Conservation (phyloP, 2,888 invertebrate genomes). For the Syrphus vitripennis region DNA sequence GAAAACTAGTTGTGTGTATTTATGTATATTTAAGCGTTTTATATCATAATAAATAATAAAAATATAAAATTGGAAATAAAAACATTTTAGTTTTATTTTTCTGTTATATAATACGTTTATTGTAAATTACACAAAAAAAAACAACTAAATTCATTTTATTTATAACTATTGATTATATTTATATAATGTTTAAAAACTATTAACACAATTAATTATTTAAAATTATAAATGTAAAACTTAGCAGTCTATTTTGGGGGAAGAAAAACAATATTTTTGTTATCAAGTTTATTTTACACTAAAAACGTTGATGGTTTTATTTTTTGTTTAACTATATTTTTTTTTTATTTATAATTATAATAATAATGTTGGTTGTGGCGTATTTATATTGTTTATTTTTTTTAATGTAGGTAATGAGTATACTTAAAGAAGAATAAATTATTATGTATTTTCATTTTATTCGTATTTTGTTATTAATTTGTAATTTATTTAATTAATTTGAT, state of each 20-base stretch:
- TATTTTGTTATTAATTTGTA: slow-evolving; percentile 40
- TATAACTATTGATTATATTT: slow-evolving; percentile 32
- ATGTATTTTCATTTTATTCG: slow-evolving; percentile 38
- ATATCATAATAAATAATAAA: neutral
- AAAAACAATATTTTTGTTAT: slow-evolving; percentile 54
- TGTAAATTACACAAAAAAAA: slow-evolving; percentile 33
- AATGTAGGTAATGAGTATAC: slow-evolving; percentile 63
- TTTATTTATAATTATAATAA: slow-evolving; percentile 38
- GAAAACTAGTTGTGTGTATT: slow-evolving; percentile 28
- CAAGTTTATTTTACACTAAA: slow-evolving; percentile 67
- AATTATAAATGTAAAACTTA: slow-evolving; percentile 56
- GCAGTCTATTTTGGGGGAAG: slow-evolving; percentile 63
- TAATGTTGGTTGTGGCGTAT: slow-evolving; percentile 71
- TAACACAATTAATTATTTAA: slow-evolving; percentile 64
- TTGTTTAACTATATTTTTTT: slow-evolving; percentile 47
- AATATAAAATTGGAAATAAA: neutral
- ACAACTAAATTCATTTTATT: slow-evolving; percentile 29
- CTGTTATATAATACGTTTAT: slow-evolving; percentile 28
- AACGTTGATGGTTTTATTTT: slow-evolving; percentile 58
- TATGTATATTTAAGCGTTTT: neutral
- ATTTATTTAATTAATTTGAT: slow-evolving; percentile 17
- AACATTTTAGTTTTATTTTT: slow-evolving; percentile 25
- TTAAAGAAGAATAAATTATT: slow-evolving; percentile 70
- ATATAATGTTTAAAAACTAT: slow-evolving; percentile 61
- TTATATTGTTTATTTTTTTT: slow-evolving; percentile 55